Evolutionary conservation across 2,888 invertebrate species (phyloP).

Genomic region (Lordiphosa fenestrarum): DNA sequence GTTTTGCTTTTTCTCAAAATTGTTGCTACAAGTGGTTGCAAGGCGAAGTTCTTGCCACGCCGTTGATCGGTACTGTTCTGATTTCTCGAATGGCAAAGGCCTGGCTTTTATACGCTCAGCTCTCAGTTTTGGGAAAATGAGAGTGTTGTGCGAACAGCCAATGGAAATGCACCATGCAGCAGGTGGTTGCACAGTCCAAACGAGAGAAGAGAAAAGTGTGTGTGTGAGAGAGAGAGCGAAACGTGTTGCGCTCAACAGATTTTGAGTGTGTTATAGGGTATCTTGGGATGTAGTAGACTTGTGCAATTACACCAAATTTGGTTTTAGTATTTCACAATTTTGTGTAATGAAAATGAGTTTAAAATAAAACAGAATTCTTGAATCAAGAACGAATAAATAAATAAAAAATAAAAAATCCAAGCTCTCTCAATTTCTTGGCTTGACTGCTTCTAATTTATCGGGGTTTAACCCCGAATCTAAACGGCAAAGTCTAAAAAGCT

Average conservation of each 20-base stretch:
- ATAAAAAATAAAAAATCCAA: too few relatives aligned
- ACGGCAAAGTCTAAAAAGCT: too few relatives aligned
- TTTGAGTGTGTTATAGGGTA: slow-evolving; percentile 10
- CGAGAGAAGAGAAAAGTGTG: not conserved
- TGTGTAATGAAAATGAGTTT: too few relatives aligned
- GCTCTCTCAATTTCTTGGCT: too few relatives aligned
- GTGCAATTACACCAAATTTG: not conserved
- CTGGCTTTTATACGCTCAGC: slow-evolving; percentile 59
- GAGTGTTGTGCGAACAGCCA: slow-evolving; percentile 37
- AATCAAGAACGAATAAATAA: too few relatives aligned
- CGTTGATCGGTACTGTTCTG: slow-evolving; percentile 62
- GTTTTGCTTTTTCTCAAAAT: not conserved
- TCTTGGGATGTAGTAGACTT: slow-evolving; percentile 4
- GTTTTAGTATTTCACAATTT: too few relatives aligned
- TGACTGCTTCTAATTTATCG: too few relatives aligned
- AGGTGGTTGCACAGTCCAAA: slow-evolving; percentile 54
- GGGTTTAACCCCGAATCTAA: too few relatives aligned
- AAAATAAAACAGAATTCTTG: too few relatives aligned
- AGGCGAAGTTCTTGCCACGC: slow-evolving; percentile 34
- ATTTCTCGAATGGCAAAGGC: slow-evolving; percentile 24
- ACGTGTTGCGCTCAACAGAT: slow-evolving; percentile 8
- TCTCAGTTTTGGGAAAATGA: slow-evolving; percentile 21
- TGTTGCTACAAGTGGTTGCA: slow-evolving; percentile 16
- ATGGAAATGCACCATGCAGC: slow-evolving; percentile 47
- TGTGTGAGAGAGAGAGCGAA: slow-evolving; percentile 20